A percentile compares a stretch with the other conserved stretches of the same genome.
Evolutionary conservation across 2,113 vertebrate genomes (phyloP).

Genomic region (Emydocephalus ijimae): DNA sequence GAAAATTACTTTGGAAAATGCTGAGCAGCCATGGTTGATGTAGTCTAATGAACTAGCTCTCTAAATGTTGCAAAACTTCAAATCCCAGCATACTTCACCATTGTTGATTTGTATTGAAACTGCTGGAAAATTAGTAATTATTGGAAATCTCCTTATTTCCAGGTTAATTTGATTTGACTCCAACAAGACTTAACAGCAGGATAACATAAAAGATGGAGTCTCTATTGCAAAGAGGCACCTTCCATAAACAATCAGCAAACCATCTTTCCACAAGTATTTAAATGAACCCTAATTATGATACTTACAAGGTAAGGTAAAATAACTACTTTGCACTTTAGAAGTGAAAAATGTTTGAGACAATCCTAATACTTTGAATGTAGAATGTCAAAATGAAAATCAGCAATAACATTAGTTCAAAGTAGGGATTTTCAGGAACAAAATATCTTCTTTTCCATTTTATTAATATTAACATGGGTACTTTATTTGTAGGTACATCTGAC

Average conservation of each 20-base stretch:
- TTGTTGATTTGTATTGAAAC: background rate
- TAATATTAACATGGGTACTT: background rate
- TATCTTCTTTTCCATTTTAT: background rate
- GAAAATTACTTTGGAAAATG: background rate
- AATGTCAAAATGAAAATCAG: background rate
- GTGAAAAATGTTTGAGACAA: background rate
- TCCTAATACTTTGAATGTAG: background rate
- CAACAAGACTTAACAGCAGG: background rate
- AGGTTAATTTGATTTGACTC: background rate
- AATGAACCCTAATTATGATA: background rate
- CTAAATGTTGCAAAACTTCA: background rate
- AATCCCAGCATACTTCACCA: background rate
- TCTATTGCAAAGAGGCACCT: background rate
- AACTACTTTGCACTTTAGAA: background rate
- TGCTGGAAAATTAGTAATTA: background rate
- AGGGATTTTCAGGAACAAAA: background rate
- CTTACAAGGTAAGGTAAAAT: background rate
- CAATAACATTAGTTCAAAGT: background rate
- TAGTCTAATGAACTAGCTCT: background rate
- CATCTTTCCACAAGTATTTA: background rate
- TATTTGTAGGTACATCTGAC: background rate
- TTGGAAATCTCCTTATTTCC: background rate
- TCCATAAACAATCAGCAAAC: background rate
- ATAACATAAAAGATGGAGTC: background rate
- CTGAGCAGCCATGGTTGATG: background rate